Base-by-base conservation (phyloP, 2,113 vertebrate genomes). In the Tympanuchus pallidicinctus region DNA sequence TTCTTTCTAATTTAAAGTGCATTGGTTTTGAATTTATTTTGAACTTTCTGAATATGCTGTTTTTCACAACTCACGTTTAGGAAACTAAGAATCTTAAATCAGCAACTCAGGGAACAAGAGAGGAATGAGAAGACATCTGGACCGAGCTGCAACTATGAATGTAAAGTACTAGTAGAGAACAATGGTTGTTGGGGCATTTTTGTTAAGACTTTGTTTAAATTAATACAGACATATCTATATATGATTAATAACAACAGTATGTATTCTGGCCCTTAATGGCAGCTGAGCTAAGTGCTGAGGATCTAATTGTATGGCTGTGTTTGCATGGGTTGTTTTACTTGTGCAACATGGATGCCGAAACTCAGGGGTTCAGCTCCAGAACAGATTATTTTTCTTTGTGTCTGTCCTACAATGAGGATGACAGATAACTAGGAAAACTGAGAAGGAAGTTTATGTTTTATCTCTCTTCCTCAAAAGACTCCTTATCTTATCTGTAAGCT, bases 1-100 rank as follows among this genome's bases (percentile, higher is more conserved):
- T 52, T 82, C 60, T 75, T 57, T 65, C n/a, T 64, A 38, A 47
- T 79, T 61, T 63, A 42, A 80, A 89, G 36, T 88, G 32, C n/a
- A 50, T 5, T 79, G 30, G 2, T 28, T 94, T 74, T 75, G 52
- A 90, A 59, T 19, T 25, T 66, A 65, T 12, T 76, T 22, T 79
- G 48, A 34, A 56, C 57, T 88, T 91, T 59, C 86, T 90, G 30
- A 64, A 70, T 63, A 93, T 28, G 22, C 91, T 10, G 22, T 86
- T 97, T 88, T 97, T 94, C 30, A 27, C 70, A 91, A 91, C 95
- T 97, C 77, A 25, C 4, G 4, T 94, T 61, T 88, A 99, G 99
- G 91, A 97, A 95, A 78, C 88, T 99, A 77, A 97, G 96, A 96
- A 98, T 97, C 89, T 85, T 98, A 94, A 98, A 98, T 86, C 98